A percentile compares a stretch with the other conserved stretches of the same genome.
These are phyloP conservation scores for Aphidoletes aphidimyza DNA, from an alignment of 2,888 invertebrate species.

Conservation along the genomic window DNA sequence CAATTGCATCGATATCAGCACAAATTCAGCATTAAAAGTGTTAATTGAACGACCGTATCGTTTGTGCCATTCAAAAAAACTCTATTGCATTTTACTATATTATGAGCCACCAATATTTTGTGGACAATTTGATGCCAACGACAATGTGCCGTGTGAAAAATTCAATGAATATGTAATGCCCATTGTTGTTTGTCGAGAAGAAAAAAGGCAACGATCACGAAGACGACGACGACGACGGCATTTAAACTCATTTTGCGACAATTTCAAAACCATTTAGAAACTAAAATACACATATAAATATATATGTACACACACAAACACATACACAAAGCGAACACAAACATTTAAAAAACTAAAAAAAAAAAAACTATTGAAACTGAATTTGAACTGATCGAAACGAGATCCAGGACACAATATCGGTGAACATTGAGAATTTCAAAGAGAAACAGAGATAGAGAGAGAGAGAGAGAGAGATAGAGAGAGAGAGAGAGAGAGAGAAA, in stretches of 20 bases:
- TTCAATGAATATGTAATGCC: background rate
- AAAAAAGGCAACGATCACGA: background rate
- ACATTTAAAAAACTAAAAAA: too few species aligned
- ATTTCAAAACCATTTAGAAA: conserved; percentile 12
- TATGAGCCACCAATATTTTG: conserved; percentile 20
- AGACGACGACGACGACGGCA: conserved; percentile 26
- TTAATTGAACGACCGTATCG: conserved; percentile 21
- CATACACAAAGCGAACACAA: too few species aligned
- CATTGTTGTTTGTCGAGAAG: conserved; percentile 28
- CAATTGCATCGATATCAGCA: background rate
- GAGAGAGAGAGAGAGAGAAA: background rate
- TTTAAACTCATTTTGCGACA: conserved; percentile 28
- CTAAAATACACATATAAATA: background rate
- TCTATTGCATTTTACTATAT: conserved; percentile 29
- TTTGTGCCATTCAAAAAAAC: conserved; percentile 37
- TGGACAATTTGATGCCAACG: background rate
- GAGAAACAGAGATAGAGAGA: background rate
- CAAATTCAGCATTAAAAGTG: background rate
- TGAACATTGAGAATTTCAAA: background rate
- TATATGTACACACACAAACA: background rate
- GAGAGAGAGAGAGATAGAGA: background rate
- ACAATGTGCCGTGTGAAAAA: conserved; percentile 1
- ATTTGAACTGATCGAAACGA: too few species aligned
- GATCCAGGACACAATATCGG: background rate
- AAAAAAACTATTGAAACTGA: too few species aligned